Evolutionary conservation across 2,113 vertebrate species (phyloP), one percentile per base, ranked within the genome.

Genomic region (Fulmarus glacialis): DNA sequence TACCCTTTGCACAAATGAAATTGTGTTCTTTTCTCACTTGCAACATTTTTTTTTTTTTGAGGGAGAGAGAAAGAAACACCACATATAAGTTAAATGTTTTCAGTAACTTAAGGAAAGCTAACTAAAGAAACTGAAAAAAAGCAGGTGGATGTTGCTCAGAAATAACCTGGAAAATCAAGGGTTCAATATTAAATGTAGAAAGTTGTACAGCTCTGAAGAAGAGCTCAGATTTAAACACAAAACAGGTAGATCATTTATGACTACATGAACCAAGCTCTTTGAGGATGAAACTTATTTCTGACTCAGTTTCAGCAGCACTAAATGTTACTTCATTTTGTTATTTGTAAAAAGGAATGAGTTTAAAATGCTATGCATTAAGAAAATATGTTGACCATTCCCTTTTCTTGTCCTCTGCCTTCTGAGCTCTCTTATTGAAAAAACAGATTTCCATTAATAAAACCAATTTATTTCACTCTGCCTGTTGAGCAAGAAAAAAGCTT

Each of bases 381-480:
- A 82, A 60, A 80, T 32, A 30, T 16, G 15, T 20, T 92, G 80
- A 66, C 71, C 59, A 7, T 86, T 86, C 24, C 73, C 17, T 92
- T 92, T 81, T 53, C 88, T 66, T 70, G 67, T 70, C 89, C 86
- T 78, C 59, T 83, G 63, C 50, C 71, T 77, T 81, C 47, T 32
- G 42, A 89, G 91, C 30, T 52, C 48, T 82, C 58, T 58, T 53
- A 48, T 6, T 89, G 78, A 55, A 45, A 52, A 52, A 48, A 58
- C 15, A 73, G 66, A 58, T 90, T 89, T 80, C 80, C 75, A 73
- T 95, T 81, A 94, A 73, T 89, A 86, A 93, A 95, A 53, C 34
- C 26, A 70, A 92, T 83, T 83, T 87, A 73, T 67, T 91, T 94
- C 67, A 30, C 53, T 68, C 79, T 86, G 74, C 48, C 47, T 50